Evolutionary conservation across 1,140 invertebrate species (phyloP), one percentile per base, ranked within the genome.

Genomic region (Pachypeltis micranthus): DNA sequence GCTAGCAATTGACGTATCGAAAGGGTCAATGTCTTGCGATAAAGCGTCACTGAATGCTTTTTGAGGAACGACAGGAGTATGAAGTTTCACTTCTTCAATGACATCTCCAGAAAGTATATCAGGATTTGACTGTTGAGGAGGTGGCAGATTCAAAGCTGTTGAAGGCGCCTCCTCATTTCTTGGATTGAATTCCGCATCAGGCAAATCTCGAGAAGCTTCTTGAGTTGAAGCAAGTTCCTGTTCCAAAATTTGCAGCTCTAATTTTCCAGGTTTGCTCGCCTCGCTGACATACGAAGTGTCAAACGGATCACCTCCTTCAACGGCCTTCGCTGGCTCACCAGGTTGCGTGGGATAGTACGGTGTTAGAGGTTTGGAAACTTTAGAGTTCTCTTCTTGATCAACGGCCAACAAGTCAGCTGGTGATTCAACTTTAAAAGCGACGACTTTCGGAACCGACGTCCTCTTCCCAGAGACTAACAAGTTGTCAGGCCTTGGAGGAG

Each of bases 1-100:
- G 23, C 77, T 77, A 4, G 87, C 86, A 69, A 87, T 87, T 2
- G 87, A 90, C 0, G 90, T 92, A 73, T 92, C 88, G 71, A 92
- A 91, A 0, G 89, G 89, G 77, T 92, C 88, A 59, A 80, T 74
- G 62, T 82, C 77, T 27, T 63, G 44, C 1, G 59, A 51, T 14
- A 64, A 54, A 44, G 64, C 16, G 19, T 69, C 68, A 7, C 65
- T 63, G 47, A 64, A 61, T 34, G 66, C 61, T 62, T 64, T 69
- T 56, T 60, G 65, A 44, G 69, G 69, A 58, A 59, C 62, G 25
- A 69, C 69, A 10, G 69, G 69, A 4, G 69, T 70, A 44, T 70
- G 69, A 1, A 70, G 63, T 59, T 69, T 67, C 28, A 47, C 39
- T 24, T 66, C 61, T 21, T 56, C 62, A 54, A 57, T 51, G 14